Evolutionary conservation across 2,888 invertebrate genomes (phyloP).

Genomic region (Bembecia ichneumoniformis): DNA sequence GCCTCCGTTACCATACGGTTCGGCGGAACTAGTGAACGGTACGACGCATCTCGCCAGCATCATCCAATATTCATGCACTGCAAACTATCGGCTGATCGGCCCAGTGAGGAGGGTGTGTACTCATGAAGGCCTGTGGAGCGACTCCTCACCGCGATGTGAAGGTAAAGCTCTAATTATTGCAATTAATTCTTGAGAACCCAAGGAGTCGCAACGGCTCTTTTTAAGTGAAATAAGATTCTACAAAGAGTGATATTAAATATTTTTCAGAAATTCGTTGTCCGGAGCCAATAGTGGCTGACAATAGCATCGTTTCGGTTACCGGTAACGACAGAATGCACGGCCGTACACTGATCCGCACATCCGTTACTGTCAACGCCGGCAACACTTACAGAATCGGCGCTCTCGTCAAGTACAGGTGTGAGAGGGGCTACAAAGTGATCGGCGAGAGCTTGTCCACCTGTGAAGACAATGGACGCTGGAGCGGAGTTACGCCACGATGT

Average conservation of each 20-base stretch:
- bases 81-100: constrained; percentile 85
- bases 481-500: constrained; percentile 85
- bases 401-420: constrained; percentile 89
- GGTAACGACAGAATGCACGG: constrained; percentile 93
- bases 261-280: constrained; percentile 86
- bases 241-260: constrained; percentile 5
- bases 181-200: too few species aligned
- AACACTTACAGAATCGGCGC: constrained; percentile 90
- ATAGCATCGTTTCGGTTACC: constrained; percentile 89
- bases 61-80: constrained; percentile 83
- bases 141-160: constrained; percentile 88
- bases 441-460: constrained; percentile 89
- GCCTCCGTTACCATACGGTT: constrained; percentile 83
- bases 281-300: constrained; percentile 85
- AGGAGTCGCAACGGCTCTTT: too few species aligned
- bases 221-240: neutral
- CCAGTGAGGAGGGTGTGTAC: constrained; percentile 80
- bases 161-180: constrained; percentile 53
- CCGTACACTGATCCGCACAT: constrained; percentile 84
- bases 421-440: constrained; percentile 88
- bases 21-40: constrained; percentile 80
- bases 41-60: constrained; percentile 87
- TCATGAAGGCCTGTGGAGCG: constrained; percentile 87
- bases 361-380: constrained; percentile 76
- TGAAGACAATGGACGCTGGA: constrained; percentile 89